Conservation (phyloP, 2,113 vertebrate species). For the Mellivora capensis region DNA sequence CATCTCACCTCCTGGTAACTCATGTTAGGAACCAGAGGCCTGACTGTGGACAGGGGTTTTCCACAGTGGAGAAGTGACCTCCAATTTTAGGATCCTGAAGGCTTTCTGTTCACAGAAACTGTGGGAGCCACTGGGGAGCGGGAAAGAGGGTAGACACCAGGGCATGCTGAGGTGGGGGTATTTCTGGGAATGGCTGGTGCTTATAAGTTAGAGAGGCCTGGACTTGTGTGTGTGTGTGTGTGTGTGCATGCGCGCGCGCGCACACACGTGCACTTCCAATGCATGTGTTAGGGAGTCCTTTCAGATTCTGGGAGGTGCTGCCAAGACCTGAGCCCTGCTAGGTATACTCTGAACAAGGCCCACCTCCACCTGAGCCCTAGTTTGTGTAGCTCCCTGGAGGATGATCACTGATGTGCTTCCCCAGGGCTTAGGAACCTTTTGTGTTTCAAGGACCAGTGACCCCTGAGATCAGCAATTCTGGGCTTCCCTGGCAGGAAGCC, state of each 20-base stretch:
- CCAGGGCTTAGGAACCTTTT: not conserved
- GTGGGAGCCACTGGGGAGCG: not conserved
- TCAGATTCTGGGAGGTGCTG: not conserved
- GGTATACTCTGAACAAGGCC: not conserved
- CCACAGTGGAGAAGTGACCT: not conserved
- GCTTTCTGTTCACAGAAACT: not conserved
- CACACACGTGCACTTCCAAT: not conserved
- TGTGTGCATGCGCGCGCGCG: fast-evolving
- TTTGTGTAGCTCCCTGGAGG: not conserved
- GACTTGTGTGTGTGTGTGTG: not conserved
- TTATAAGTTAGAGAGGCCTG: not conserved
- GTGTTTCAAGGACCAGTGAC: not conserved
- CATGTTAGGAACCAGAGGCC: not conserved
- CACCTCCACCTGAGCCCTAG: not conserved
- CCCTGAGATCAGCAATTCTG: not conserved
- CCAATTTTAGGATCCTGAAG: not conserved
- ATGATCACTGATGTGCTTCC: not conserved
- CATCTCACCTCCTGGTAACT: not conserved
- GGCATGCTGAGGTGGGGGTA: too few species aligned
- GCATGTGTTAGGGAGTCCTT: not conserved
- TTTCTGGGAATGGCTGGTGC: not conserved
- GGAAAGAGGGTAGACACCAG: not conserved
- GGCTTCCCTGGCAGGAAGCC: not conserved
- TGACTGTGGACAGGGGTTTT: not conserved
- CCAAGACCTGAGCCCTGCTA: not conserved